Evolutionary conservation across 1,140 invertebrate genomes (phyloP), one percentile per base, ranked within the genome.

Genomic region (Pseudomyrmex gracilis): DNA sequence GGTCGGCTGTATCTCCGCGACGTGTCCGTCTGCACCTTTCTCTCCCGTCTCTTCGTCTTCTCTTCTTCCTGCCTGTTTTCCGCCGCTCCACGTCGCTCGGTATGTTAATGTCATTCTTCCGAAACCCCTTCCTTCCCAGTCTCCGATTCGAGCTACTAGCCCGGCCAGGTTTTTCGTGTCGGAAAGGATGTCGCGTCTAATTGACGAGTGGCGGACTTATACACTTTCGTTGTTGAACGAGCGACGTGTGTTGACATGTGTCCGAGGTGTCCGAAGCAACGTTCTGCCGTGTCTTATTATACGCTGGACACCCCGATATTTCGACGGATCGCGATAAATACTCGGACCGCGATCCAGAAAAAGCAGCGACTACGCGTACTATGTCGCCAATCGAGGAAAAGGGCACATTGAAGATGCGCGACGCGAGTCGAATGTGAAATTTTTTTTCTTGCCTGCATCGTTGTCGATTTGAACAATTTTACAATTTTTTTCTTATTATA

Each of bases 21-120:
- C 67, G 45, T 15, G 47, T 76, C 49, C 73, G 76, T 63, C 77
- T 73, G 47, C 68, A 74, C 78, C 64, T 61, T 71, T 67, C 17
- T 82, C 61, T 64, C 63, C 64, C 73, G 73, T 73, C 13, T 82
- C 47, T 57, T 74, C 15, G 49, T 77, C 51, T 61, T 10, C 8
- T 85, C 47, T 74, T 70, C 82, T 24, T 80, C 51, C 53, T 70
- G 53, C 20, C 63, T 85, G 68, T 61, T 20, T 80, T 68, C 60
- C 85, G 24, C 67, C 34, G 73, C 24, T 66, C 74, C 83, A 78
- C 73, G 77, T 70, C 85, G 84, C 80, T 86, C 87, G 85, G 88
- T 90, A 93, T 93, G 92, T 93, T 93, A 93, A 93, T 94, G 90
- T 89, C 89, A 90, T 92, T 92, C 92, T 88, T 73, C 85, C 89